These are phyloP conservation scores for Poeciliopsis paucimaculata DNA, from an alignment of 2,797 vertebrate genomes.

Conservation along the genomic window DNA sequence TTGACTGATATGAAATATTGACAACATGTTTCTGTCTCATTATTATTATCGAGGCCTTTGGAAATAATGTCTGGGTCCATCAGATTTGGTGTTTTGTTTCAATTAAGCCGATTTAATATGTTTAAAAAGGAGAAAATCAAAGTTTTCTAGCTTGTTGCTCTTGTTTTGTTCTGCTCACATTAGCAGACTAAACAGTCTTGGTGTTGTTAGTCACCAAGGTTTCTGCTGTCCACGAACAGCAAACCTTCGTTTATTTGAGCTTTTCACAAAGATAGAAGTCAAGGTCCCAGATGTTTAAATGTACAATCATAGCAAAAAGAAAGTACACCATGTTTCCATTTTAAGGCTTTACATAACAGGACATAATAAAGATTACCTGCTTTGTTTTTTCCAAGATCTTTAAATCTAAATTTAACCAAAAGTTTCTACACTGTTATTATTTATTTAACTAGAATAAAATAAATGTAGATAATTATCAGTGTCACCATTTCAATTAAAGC, in stretches of 20 bases:
- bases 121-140: background rate
- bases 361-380: background rate
- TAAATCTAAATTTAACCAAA: background rate
- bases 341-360: background rate
- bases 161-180: background rate
- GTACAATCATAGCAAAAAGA: background rate
- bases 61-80: background rate
- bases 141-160: background rate
- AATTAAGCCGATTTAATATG: background rate
- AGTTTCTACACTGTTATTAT: background rate
- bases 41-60: background rate
- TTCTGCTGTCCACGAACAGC: background rate
- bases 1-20: too few relatives aligned
- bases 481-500: background rate
- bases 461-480: background rate
- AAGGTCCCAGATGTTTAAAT: background rate
- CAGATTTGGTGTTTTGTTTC: background rate
- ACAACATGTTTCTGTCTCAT: background rate
- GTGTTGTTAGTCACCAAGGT: slow-evolving; percentile 3
- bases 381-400: background rate
- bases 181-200: background rate
- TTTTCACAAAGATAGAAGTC: background rate
- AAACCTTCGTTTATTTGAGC: background rate
- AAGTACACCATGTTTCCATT: slow-evolving; percentile 1
- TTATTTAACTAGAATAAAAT: background rate